These are phyloP conservation scores for Drosophila malerkotliana DNA, from an alignment of 1,140 invertebrate genomes.

Conservation along the genomic window DNA sequence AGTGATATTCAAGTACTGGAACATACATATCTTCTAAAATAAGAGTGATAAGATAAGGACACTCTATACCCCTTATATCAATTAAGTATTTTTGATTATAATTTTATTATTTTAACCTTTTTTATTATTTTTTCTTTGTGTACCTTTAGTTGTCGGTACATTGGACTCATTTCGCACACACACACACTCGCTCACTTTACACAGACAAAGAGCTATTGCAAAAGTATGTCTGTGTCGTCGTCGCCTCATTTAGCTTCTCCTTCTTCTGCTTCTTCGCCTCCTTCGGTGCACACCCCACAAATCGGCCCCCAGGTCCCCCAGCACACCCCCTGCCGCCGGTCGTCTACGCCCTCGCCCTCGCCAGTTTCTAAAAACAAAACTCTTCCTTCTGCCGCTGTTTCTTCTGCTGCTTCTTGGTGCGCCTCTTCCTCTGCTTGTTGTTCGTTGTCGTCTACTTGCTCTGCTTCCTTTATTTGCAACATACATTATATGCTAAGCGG, in stretches of 20 bases:
- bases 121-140: constrained; percentile 5
- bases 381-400: constrained; percentile 68
- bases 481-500: constrained; percentile 46
- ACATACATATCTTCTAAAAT: no score
- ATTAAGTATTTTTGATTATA: not conserved
- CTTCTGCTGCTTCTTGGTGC: constrained; percentile 32
- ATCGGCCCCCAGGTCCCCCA: not conserved
- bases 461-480: constrained; percentile 80
- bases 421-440: constrained; percentile 28
- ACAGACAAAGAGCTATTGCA: constrained; percentile 47
- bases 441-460: constrained; percentile 48
- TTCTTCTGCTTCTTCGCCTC: constrained; percentile 22
- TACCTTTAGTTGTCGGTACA: constrained; percentile 62
- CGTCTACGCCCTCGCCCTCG: constrained; percentile 38
- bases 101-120: not conserved
- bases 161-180: constrained; percentile 71
- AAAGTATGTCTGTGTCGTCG: constrained; percentile 60
- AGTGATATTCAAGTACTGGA: not conserved
- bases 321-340: constrained; percentile 1
- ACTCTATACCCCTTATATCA: no score
- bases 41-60: not conserved
- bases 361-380: constrained; percentile 63
- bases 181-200: constrained; percentile 25
- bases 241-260: constrained; percentile 77
- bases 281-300: constrained; percentile 2